Percentiles rank a stretch among this genome's conserved stretches.
phyloP scores from a whole-genome alignment of 2,113 vertebrate genomes.

The Stegastes partitus region DNA sequence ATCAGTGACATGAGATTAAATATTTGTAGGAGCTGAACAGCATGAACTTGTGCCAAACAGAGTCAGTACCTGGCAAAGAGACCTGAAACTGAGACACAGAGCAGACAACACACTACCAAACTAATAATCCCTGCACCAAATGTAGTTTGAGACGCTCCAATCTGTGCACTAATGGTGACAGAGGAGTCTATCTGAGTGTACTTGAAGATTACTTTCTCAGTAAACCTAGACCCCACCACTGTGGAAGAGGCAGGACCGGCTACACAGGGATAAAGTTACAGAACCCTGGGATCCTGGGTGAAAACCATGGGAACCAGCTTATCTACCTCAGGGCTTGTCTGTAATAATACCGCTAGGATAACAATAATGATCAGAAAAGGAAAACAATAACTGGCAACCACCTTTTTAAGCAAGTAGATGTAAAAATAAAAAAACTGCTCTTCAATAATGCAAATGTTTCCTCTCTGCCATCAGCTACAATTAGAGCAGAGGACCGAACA shows the following conservation, averaged over 20 bases:
- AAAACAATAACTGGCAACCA: slow-evolving; percentile 43
- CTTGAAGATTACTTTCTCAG: slow-evolving; percentile 72
- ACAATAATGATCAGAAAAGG: slow-evolving; percentile 60
- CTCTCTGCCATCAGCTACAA: slow-evolving; percentile 9
- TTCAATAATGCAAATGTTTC: neutral
- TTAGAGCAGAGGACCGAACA: neutral
- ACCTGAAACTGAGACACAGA: neutral
- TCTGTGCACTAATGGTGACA: slow-evolving; percentile 10
- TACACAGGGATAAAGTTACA: slow-evolving; percentile 77
- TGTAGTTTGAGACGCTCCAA: slow-evolving; percentile 11
- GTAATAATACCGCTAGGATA: slow-evolving; percentile 69
- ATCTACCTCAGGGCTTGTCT: slow-evolving; percentile 60
- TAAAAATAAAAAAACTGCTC: neutral
- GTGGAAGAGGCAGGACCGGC: slow-evolving; percentile 54
- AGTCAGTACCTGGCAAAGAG: neutral
- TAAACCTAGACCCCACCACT: slow-evolving; percentile 69
- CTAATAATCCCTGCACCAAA: neutral
- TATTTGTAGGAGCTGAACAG: slow-evolving; percentile 2
- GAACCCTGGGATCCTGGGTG: slow-evolving; percentile 66
- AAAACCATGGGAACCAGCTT: slow-evolving; percentile 74
- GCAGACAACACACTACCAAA: slow-evolving; percentile 4
- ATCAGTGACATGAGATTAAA: slow-evolving; percentile 36
- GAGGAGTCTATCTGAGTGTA: slow-evolving; percentile 26
- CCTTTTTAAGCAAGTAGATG: neutral
- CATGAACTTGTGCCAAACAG: slow-evolving; percentile 3